Conservation (phyloP, 2,113 vertebrate genomes). For the Chaetodon trifascialis region DNA sequence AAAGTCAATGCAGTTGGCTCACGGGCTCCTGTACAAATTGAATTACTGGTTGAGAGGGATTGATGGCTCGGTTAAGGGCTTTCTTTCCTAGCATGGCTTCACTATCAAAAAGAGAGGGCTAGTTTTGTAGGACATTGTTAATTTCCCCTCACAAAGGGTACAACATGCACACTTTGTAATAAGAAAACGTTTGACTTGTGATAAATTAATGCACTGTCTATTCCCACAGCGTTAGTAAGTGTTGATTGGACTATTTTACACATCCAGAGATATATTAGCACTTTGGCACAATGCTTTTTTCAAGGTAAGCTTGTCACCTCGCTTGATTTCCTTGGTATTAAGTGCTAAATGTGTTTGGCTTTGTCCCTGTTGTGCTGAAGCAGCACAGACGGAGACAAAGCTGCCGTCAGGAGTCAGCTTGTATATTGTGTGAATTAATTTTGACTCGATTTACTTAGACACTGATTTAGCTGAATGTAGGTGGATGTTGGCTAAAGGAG, state of each 20-base stretch:
- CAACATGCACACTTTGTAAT: neutral
- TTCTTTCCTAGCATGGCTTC: conserved; percentile 1
- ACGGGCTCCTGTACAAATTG: conserved; percentile 30
- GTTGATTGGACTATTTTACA: conserved; percentile 42
- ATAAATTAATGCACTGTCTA: conserved; percentile 2
- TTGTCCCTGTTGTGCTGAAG: conserved; percentile 8
- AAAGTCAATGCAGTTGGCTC: conserved; percentile 32
- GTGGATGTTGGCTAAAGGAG: conserved; percentile 21
- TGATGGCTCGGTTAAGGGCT: conserved; percentile 7
- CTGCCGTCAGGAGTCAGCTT: conserved; percentile 50
- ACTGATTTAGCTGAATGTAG: conserved; percentile 40
- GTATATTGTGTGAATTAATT: conserved; percentile 47
- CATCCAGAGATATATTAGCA: conserved; percentile 12
- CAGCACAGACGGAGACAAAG: conserved; percentile 53
- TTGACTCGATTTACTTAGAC: conserved; percentile 46
- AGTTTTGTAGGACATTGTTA: neutral
- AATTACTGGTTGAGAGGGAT: conserved; percentile 36
- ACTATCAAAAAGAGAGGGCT: neutral
- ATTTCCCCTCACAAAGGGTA: neutral
- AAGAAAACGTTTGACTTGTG: conserved; percentile 1
- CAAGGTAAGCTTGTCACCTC: neutral
- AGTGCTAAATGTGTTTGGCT: conserved; percentile 34
- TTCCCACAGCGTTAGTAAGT: neutral
- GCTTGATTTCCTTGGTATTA: conserved; percentile 25
- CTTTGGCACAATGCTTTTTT: conserved; percentile 5